These are phyloP conservation scores for Streptopelia turtur DNA, from an alignment of 2,797 vertebrate species.

Conservation along the genomic window DNA sequence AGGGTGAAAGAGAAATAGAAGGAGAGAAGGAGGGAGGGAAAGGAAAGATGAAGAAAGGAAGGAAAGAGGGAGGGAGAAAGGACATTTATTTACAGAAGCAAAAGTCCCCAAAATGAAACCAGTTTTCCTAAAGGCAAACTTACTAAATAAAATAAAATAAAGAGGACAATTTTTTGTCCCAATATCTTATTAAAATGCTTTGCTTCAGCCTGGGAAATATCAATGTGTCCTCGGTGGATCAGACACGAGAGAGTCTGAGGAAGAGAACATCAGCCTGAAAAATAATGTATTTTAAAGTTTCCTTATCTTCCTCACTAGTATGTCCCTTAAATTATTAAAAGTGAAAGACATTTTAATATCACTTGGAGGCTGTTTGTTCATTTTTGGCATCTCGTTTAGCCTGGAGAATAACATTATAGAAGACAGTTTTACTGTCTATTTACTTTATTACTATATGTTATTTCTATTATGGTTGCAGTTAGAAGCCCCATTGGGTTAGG, in stretches of 20 bases:
- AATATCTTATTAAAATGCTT: background rate
- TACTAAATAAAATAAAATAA: background rate
- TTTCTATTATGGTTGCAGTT: background rate
- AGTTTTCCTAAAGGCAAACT: background rate
- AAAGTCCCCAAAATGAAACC: background rate
- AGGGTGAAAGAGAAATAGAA: background rate
- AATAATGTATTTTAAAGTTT: slow-evolving; percentile 42
- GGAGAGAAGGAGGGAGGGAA: background rate
- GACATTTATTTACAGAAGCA: background rate
- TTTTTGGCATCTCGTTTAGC: slow-evolving; percentile 55
- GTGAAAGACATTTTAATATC: slow-evolving; percentile 50
- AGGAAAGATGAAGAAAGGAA: background rate
- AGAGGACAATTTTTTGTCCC: background rate
- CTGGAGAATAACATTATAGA: slow-evolving; percentile 39
- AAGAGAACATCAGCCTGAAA: background rate
- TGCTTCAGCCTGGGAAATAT: background rate
- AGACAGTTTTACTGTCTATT: slow-evolving; percentile 65
- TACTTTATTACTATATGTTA: slow-evolving; percentile 39
- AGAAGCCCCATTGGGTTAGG: slow-evolving; percentile 34
- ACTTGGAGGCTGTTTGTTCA: slow-evolving; percentile 45
- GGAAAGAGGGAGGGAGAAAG: background rate
- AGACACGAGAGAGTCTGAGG: background rate
- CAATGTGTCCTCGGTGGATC: background rate
- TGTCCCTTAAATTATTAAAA: slow-evolving; percentile 58
- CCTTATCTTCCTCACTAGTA: slow-evolving; percentile 19